Evolutionary conservation across 2,113 vertebrate genomes (phyloP).

Genomic region (Columba livia): DNA sequence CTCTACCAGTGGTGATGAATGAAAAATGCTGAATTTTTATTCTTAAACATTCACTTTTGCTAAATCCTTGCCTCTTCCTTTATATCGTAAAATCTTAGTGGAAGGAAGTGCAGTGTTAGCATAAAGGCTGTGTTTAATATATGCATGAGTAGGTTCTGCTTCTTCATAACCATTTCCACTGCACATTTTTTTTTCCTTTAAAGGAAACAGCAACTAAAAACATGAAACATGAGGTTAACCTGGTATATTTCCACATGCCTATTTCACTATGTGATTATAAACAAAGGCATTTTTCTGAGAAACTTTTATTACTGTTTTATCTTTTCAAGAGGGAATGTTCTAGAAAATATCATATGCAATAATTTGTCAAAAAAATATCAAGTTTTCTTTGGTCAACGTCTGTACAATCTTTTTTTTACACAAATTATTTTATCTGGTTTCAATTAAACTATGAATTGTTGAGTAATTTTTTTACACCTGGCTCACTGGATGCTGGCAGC

Average conservation of each 20-base stretch:
- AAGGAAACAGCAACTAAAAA: conserved; percentile 1
- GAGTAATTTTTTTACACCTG: conserved; percentile 63
- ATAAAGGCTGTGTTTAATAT: background rate
- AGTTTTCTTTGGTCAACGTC: background rate
- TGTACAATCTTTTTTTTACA: conserved; percentile 17
- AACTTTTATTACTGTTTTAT: conserved; percentile 1
- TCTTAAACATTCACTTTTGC: background rate
- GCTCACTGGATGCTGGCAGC: conserved; percentile 17
- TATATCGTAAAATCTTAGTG: background rate
- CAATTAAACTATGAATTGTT: conserved; percentile 57
- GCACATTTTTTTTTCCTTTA: background rate
- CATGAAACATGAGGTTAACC: background rate
- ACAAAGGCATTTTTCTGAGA: conserved; percentile 1
- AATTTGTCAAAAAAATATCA: conserved; percentile 14
- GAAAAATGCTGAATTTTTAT: background rate
- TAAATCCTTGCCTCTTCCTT: background rate
- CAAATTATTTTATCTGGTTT: conserved; percentile 65
- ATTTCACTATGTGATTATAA: conserved; percentile 15
- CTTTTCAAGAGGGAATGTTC: background rate
- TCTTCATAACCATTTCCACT: background rate
- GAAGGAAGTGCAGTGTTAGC: background rate
- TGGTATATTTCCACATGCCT: background rate
- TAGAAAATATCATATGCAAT: conserved; percentile 26
- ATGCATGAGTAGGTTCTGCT: background rate
- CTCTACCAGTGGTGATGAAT: background rate